Evolutionary conservation across 2,797 vertebrate genomes (phyloP).

Genomic region (Momotus momota): DNA sequence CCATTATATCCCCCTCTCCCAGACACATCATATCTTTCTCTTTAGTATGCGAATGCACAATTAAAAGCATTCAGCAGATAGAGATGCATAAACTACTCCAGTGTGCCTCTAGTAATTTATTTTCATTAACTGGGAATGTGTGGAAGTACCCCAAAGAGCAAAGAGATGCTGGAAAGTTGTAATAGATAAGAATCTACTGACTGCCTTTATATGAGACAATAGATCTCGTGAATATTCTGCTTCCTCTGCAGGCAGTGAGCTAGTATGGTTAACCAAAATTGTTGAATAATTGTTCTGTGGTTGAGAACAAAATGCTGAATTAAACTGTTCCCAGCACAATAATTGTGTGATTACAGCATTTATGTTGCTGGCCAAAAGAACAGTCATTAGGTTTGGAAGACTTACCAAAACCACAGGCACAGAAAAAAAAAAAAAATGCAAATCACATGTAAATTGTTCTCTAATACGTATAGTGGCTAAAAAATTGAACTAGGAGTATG

Average conservation of each 20-base stretch:
- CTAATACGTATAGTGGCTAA: constrained; percentile 79
- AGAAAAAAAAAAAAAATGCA: constrained; percentile 76
- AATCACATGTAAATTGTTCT: constrained; percentile 82
- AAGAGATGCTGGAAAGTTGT: constrained; percentile 57
- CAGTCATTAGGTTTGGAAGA: constrained; percentile 86
- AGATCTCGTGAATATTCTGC: constrained; percentile 85
- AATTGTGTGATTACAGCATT: constrained; percentile 96
- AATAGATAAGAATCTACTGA: constrained; percentile 72
- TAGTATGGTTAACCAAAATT: constrained; percentile 95
- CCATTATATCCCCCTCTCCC: not conserved
- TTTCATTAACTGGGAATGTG: constrained; percentile 40
- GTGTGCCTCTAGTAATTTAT: constrained; percentile 34
- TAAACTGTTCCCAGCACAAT: constrained; percentile 89
- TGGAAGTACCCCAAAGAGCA: constrained; percentile 59
- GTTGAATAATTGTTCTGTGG: constrained; percentile 95
- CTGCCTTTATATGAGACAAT: constrained; percentile 84
- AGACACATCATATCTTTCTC: not conserved
- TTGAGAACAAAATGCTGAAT: constrained; percentile 91
- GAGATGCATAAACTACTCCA: constrained; percentile 60
- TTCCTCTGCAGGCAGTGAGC: constrained; percentile 84
- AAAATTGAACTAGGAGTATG: constrained; percentile 67
- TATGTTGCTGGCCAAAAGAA: constrained; percentile 85
- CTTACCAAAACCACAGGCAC: constrained; percentile 83
- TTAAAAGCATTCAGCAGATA: constrained; percentile 65
- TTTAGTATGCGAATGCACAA: constrained; percentile 62